Evolutionary conservation across 2,888 invertebrate species (phyloP), one percentile per base, ranked within the genome.

Genomic region (Netelia inedita): DNA sequence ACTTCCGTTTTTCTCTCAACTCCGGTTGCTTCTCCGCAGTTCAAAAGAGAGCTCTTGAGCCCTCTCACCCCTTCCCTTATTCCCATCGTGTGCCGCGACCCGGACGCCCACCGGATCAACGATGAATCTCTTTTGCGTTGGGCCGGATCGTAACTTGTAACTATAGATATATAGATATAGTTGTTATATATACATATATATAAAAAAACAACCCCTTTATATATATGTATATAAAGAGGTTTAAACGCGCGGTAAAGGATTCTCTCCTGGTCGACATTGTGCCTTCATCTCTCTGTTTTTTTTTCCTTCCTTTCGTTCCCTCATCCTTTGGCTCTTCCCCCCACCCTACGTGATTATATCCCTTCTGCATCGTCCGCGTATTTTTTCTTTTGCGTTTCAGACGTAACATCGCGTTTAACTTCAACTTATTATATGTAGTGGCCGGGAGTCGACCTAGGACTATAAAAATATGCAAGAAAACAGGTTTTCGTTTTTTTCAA

Each of bases 251-350:
- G 65, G 63, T 72, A 74, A 78, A 80, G 78, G 74, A 78, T 80
- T 79, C 79, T 76, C 55, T 55, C 73, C 65, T 65, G 69, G 74
- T 83, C 80, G 76, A 83, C 78, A 66, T 85, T 84, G 66, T 76
- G 66, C 72, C 50, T 59, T 76, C 57, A 35, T 68, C 35, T 66
- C 61, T 63, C 19, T 75, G 10, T 61, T 28, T 23, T 50, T 35
- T n/a, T 69, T 41, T 61, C 53, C 69, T 65, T 53, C 59, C 16
- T 50, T 35, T 21, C 74, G 41, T 69, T 61, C 69, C 57, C 61
- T 68, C 19, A 50, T 74, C 50, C 75, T 66, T 41, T 41, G n/a
- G 21, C 61, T 53, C 69, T 23, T 2, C 68, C 55, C 53, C 55
- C 71, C 10, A 41, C 35, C 61, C 9, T n/a, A n/a, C 21, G 68